Percentiles rank a stretch among this genome's conserved stretches.
Conservation (phyloP, 2,113 vertebrate species). For the Gallinago undulata region DNA sequence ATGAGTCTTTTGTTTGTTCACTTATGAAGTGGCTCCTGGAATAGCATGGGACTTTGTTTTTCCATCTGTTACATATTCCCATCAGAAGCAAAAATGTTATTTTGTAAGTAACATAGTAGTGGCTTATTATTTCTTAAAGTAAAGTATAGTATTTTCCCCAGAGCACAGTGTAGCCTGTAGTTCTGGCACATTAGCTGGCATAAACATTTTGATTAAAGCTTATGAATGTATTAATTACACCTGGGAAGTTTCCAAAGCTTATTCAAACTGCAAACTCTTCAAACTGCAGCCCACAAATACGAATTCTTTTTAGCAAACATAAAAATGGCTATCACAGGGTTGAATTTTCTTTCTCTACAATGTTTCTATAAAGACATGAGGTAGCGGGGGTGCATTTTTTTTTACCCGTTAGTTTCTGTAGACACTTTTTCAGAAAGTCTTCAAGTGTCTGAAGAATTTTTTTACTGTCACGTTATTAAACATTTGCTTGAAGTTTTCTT, state of each 20-base stretch:
- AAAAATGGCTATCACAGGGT: not conserved
- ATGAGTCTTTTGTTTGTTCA: not conserved
- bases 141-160: conserved; percentile 40
- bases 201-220: conserved; percentile 70
- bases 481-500: not conserved
- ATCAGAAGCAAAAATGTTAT: not conserved
- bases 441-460: not conserved
- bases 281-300: not conserved
- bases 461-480: not conserved
- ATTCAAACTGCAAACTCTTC: conserved; percentile 20
- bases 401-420: not conserved
- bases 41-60: conserved; percentile 24
- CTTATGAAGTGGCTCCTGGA: not conserved
- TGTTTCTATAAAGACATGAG: not conserved
- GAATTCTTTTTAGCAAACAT: not conserved
- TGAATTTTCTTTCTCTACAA: not conserved
- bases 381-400: not conserved
- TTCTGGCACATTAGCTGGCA: conserved; percentile 59
- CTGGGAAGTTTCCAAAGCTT: conserved; percentile 61
- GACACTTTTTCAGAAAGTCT: not conserved
- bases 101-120: not conserved
- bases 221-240: conserved; percentile 68
- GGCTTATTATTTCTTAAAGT: conserved; percentile 55
- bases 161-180: not conserved
- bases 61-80: conserved; percentile 27